Conservation (phyloP, 2,888 invertebrate genomes). For the Agrochola lychnidis region DNA sequence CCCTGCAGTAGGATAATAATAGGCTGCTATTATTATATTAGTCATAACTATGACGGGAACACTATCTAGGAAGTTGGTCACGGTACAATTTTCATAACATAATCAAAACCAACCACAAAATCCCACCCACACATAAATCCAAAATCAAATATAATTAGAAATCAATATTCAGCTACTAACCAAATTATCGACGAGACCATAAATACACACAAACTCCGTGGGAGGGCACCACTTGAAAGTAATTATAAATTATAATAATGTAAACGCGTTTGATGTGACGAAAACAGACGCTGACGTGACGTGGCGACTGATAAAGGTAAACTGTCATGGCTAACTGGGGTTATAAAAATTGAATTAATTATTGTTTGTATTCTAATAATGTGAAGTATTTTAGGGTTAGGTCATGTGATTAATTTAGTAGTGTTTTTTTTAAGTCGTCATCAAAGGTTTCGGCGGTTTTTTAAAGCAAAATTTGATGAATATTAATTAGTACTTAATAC, state of each 20-base stretch:
- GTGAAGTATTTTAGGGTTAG: slow-evolving; percentile 23
- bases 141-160: background rate
- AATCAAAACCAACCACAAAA: slow-evolving; percentile 11
- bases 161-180: slow-evolving; percentile 20
- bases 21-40: background rate
- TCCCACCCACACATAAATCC: background rate
- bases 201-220: slow-evolving; percentile 57
- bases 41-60: background rate
- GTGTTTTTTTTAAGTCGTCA: background rate
- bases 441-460: background rate
- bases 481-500: background rate
- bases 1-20: background rate
- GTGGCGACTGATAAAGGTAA: slow-evolving; percentile 63
- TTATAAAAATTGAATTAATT: slow-evolving; percentile 46
- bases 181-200: slow-evolving; percentile 43
- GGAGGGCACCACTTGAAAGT: slow-evolving; percentile 58
- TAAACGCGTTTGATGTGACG: slow-evolving; percentile 53
- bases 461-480: background rate
- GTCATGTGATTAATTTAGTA: background rate
- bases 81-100: background rate
- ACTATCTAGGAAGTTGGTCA: background rate
- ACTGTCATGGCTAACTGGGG: slow-evolving; percentile 46
- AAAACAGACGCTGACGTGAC: slow-evolving; percentile 59
- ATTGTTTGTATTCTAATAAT: slow-evolving; percentile 29
- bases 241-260: slow-evolving; percentile 58